Evolutionary conservation across 2,888 invertebrate genomes (phyloP).

Genomic region (Azorinus chamasolen): DNA sequence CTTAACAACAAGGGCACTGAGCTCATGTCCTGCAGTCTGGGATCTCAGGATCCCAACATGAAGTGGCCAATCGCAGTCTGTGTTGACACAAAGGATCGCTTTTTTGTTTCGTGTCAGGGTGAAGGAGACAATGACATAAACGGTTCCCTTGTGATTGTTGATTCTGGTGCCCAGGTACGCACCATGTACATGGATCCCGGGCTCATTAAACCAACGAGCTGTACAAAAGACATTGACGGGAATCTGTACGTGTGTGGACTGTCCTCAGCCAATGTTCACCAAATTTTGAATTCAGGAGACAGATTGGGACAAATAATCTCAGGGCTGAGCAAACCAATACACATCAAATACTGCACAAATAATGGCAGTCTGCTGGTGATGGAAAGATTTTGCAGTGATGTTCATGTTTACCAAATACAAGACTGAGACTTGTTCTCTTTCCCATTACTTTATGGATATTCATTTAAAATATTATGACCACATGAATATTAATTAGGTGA

Average conservation of each 20-base stretch:
- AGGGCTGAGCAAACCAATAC: slow-evolving; percentile 62
- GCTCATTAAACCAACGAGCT: slow-evolving; percentile 57
- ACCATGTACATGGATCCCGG: slow-evolving; percentile 63
- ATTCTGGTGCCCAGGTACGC: slow-evolving; percentile 54
- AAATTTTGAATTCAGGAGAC: slow-evolving; percentile 45
- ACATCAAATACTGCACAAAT: slow-evolving; percentile 44
- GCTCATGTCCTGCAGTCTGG: slow-evolving; percentile 55
- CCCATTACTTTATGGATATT: no score
- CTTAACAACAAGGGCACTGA: slow-evolving; percentile 57
- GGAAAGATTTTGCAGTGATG: slow-evolving; percentile 61
- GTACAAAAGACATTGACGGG: slow-evolving; percentile 55
- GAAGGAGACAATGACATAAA: slow-evolving; percentile 55
- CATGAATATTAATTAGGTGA: no score
- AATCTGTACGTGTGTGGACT: slow-evolving; percentile 61
- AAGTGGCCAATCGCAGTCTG: slow-evolving; percentile 67
- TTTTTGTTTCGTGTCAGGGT: slow-evolving; percentile 60
- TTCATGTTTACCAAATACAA: slow-evolving; percentile 58
- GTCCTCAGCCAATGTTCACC: slow-evolving; percentile 57
- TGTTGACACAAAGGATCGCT: slow-evolving; percentile 54
- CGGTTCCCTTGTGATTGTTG: slow-evolving; percentile 55
- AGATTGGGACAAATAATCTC: slow-evolving; percentile 53
- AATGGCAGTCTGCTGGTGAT: slow-evolving; percentile 47
- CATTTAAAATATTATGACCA: no score
- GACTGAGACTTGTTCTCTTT: slow-evolving; percentile 16
- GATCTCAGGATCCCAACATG: slow-evolving; percentile 63